Evolutionary conservation across 1,140 invertebrate genomes (phyloP), one percentile per base, ranked within the genome.

Genomic region (Thaumetopoea pityocampa): DNA sequence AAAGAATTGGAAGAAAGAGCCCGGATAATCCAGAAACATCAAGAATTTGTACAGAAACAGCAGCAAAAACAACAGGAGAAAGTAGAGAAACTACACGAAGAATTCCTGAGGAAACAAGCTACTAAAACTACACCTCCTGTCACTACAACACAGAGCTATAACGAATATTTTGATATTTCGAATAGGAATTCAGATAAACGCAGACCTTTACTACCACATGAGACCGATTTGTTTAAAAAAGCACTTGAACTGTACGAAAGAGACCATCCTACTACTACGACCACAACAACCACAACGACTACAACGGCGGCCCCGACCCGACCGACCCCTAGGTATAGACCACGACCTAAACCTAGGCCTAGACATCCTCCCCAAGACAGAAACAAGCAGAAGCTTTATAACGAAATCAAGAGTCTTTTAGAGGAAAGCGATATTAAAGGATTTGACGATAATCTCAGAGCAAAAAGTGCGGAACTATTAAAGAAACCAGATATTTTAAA

Each of bases 51-150:
- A 8, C 88, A 90, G 51, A 90, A 89, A 65, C 89, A 91, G 58
- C 90, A 90, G 49, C 88, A 90, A 58, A 90, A 91, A 58, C 88
- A 89, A 30, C 86, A 90, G 55, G 87, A 90, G 51, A 90, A 90
- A 68, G 90, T 90, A 1, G 86, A 89, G 44, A 85, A 88, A 53
- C 77, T 90, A 32, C 90, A 91, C 53, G 86, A 89, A 51, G 89
- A 90, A 23, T 91, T 90, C 51, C 29, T 90, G 0, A 81, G 73
- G 42, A 88, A 89, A 53, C 90, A 91, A 64, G 86, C 88, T n/a
- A 87, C 86, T 11, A 88, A 89, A 56, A 80, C 88, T 46, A 67
- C 87, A 40, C 86, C 88, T 35, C 68, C 64, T 18, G 70, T 64
- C 48, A 65, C 82, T 5, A 86, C 82, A 3, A 78, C 84, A 17